Base-by-base conservation (phyloP, 2,888 invertebrate species). In the Mythimna vitellina region DNA sequence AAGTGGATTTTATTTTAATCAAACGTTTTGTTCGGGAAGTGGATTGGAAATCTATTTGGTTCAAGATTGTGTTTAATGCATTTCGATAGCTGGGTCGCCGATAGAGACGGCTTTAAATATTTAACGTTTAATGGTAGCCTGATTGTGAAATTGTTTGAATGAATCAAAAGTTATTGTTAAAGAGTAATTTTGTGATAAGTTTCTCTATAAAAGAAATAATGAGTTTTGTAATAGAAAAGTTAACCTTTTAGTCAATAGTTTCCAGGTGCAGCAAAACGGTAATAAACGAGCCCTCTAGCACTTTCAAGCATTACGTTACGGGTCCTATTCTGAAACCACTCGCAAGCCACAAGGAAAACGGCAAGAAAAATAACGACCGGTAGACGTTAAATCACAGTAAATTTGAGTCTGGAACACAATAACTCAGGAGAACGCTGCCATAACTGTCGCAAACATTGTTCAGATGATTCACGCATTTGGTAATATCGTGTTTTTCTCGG, bases 381-480 rank as follows among this genome's bases (percentile, higher is more conserved):
- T 87, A 89, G 88, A 90, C 91, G 89, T 92, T 94, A 94, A 95
- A 94, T 94, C 94, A 93, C 91, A 91, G 92, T 92, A 92, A 93
- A 93, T 93, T 93, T 92, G 92, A 91, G 93, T 90, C 91, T 92
- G 92, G 90, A 91, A 92, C 92, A 93, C 92, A 93, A 94, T 95
- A 95, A 94, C 92, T 95, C 93, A 93, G 88, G 88, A 90, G 91
- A 91, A 91, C 90, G 91, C 90, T 87, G 92, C 94, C 92, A 94
- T 95, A 94, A 94, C 92, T 95, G 94, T 94, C 95, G 89, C 93
- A 91, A 92, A 92, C 94, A 95, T 93, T 93, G 93, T 93, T 92
- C 92, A 86, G 90, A 92, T 94, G 94, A 95, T 94, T 94, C 94
- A 95, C 93, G 93, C 92, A 91, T 91, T 90, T 87, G 82, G 89